Conservation (phyloP, 2,888 invertebrate genomes). For the Pseudococcus jackbeardsleyi region DNA sequence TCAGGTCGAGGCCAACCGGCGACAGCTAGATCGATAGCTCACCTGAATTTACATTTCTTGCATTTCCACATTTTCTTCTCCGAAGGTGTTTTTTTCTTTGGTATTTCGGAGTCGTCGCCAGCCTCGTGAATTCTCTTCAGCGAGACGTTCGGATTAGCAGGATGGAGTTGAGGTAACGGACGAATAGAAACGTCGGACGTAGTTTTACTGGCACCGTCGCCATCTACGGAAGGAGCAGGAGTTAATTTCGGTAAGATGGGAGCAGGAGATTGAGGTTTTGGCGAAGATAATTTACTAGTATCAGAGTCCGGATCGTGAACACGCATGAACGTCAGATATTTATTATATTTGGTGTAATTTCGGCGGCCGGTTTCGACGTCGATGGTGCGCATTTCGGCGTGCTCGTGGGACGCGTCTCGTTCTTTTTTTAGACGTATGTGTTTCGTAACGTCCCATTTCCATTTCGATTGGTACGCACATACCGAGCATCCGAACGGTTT, state of each 20-base stretch:
- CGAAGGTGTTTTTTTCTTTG: conserved; percentile 67
- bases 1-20: too few species aligned
- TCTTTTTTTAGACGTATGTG: conserved; percentile 93
- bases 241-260: conserved; percentile 54
- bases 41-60: conserved; percentile 90
- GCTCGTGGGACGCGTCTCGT: conserved; percentile 84
- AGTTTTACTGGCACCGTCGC: conserved; percentile 37
- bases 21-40: conserved; percentile 69
- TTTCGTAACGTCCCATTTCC: conserved; percentile 97
- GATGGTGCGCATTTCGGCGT: conserved; percentile 88
- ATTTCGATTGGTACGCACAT: conserved; percentile 94
- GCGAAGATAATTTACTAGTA: conserved; percentile 65
- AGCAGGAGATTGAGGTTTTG: conserved; percentile 35
- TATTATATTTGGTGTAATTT: conserved; percentile 93
- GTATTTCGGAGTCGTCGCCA: conserved; percentile 65
- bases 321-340: conserved; percentile 83
- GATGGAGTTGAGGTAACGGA: conserved; percentile 59
- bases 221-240: conserved; percentile 62
- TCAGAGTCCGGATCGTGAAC: conserved; percentile 67
- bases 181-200: conserved; percentile 56
- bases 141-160: conserved; percentile 65
- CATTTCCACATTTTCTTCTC: conserved; percentile 88
- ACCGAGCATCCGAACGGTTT: conserved; percentile 96
- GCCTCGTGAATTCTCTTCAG: conserved; percentile 69
- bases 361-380: conserved; percentile 87